These are phyloP conservation scores for Apaloderma vittatum DNA, from an alignment of 2,113 vertebrate genomes.

Conservation along the genomic window DNA sequence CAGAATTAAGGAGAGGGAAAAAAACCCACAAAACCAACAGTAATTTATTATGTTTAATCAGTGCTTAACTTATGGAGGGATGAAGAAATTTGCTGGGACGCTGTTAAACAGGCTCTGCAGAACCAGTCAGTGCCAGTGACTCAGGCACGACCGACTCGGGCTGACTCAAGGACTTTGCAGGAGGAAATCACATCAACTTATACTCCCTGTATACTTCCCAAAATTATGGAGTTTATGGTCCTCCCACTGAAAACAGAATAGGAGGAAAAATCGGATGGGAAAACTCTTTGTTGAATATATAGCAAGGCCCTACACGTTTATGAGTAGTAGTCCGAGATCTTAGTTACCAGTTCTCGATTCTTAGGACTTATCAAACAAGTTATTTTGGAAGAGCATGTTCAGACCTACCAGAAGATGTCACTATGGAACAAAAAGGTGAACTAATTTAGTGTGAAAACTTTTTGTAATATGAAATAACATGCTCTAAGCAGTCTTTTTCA, in stretches of 20 bases:
- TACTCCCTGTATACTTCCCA: background rate
- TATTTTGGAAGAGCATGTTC: background rate
- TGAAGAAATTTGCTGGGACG: background rate
- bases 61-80: background rate
- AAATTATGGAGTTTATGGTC: background rate
- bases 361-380: background rate
- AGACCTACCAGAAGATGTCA: constrained; percentile 57
- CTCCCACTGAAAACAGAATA: background rate
- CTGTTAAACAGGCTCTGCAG: background rate
- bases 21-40: accelerated
- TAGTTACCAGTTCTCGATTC: background rate
- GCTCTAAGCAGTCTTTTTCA: background rate
- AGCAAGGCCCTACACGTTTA: background rate
- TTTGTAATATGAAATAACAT: background rate
- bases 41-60: background rate
- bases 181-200: background rate
- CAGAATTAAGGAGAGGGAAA: background rate
- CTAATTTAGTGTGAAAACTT: background rate
- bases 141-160: background rate
- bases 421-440: background rate
- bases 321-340: background rate
- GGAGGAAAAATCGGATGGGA: background rate
- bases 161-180: background rate
- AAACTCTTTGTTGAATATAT: background rate
- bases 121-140: background rate